Base-by-base conservation (phyloP, 2,113 vertebrate species). In the Oncorhynchus mykiss region DNA sequence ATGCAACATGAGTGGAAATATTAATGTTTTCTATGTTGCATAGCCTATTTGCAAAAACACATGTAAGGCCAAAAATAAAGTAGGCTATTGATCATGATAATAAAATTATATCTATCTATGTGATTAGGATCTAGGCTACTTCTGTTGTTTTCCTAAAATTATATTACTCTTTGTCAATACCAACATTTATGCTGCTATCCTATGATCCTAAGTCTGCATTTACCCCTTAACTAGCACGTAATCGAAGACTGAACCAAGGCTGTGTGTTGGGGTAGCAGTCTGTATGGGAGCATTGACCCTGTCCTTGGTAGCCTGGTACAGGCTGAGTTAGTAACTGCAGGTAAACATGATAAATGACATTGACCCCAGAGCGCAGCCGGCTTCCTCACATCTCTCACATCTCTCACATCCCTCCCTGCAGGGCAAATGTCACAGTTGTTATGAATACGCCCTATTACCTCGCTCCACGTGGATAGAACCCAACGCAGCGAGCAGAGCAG, bases 261-360 rank as follows among this genome's bases (percentile, higher is more conserved):
- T 31, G 27, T 11, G 11, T 67, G 65, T 67, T 67, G 14, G 65
- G 25, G 13, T 67, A 80, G 60, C 83, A 74, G 71, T 67, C 80
- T 79, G 59, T 62, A 8, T 54, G 51, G 89, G 89, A 82, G n/a
- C 74, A 48, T 59, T 90, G 82, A 81, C 87, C 82, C 84, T 14
- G 3, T 86, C 94, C 94, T 94, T 91, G 94, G 92, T 91, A 90
- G 88, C 92, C 84, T 87, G 93, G 93, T 94, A 94, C 95, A 84
- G 91, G 77, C 88, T 27, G 88, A 92, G 92, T 89, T 94, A 95
- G 95, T 93, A 93, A 91, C 93, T 87, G 39, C 82, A 91, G 90
- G 87, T 91, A 90, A 95, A 89, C 77, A 81, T 0, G 92, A 95
- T 94, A 94, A 94, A 87, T 80, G 84, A 80, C 87, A 81, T 89